phyloP scores from a whole-genome alignment of 2,888 invertebrate genomes.

The Pollenia labialis region DNA sequence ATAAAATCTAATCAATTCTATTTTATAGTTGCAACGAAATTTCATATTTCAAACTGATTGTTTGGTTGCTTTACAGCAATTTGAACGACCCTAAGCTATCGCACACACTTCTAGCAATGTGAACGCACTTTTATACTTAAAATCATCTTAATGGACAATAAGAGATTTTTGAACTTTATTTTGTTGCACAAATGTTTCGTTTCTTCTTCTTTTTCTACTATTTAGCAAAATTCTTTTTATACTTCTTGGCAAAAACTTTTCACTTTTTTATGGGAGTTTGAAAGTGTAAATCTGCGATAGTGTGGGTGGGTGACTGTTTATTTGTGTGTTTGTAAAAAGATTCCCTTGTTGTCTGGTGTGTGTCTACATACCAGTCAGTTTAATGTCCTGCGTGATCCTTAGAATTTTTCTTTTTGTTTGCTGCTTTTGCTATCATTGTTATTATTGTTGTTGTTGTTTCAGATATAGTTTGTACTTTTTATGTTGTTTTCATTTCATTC shows the following conservation, averaged over 20 bases:
- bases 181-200: neutral
- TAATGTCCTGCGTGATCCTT: slow-evolving; percentile 71
- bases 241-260: slow-evolving; percentile 25
- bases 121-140: slow-evolving; percentile 8
- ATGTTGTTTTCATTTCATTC: slow-evolving; percentile 16
- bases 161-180: slow-evolving; percentile 50
- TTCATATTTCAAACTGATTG: too few relatives aligned
- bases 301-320: neutral
- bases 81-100: too few relatives aligned
- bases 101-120: neutral
- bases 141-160: slow-evolving; percentile 1
- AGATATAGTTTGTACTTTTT: slow-evolving; percentile 32
- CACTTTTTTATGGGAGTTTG: slow-evolving; percentile 43
- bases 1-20: too few relatives aligned
- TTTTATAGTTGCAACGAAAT: too few relatives aligned
- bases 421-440: slow-evolving; percentile 8
- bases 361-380: slow-evolving; percentile 66
- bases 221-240: slow-evolving; percentile 28
- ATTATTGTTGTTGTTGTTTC: slow-evolving; percentile 21
- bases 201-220: neutral
- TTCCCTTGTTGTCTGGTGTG: slow-evolving; percentile 55
- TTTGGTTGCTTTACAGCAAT: too few relatives aligned
- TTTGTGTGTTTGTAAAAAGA: neutral
- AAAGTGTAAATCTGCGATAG: slow-evolving; percentile 5
- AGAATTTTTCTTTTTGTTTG: slow-evolving; percentile 49